Conservation (phyloP, 2,888 invertebrate species). For the Aphodius sticticus region DNA sequence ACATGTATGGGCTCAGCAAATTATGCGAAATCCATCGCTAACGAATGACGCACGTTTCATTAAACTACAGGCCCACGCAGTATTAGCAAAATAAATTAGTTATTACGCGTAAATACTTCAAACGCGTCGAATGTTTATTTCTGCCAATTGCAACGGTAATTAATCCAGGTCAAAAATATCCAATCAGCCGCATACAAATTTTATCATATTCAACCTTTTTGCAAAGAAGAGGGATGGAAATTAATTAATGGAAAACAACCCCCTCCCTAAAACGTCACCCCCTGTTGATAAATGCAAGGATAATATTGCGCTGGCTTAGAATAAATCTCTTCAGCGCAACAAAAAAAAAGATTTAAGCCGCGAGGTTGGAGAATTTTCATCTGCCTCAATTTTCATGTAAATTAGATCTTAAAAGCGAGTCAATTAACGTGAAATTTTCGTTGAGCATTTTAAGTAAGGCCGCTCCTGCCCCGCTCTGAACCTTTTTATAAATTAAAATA, state of each 20-base stretch:
- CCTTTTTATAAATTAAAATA: conserved; percentile 4
- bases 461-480: neutral
- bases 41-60: no score
- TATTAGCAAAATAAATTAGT: neutral
- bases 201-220: neutral
- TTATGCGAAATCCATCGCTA: no score
- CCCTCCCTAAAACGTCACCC: neutral
- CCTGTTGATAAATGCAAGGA: neutral
- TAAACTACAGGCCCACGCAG: no score
- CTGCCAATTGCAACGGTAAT: neutral
- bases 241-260: neutral
- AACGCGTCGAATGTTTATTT: neutral
- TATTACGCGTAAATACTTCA: neutral
- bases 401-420: conserved; percentile 34
- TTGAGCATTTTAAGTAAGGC: neutral
- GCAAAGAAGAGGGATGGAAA: neutral
- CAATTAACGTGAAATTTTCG: conserved; percentile 32
- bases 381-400: conserved; percentile 36
- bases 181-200: neutral
- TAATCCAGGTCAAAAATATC: neutral
- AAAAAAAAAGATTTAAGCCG: neutral
- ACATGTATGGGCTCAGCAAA: no score
- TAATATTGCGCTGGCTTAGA: conserved; percentile 4
- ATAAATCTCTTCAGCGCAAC: neutral
- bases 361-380: conserved; percentile 12